These are phyloP conservation scores for Peribatodes rhomboidaria DNA, from an alignment of 2,888 invertebrate genomes.

Conservation along the genomic window DNA sequence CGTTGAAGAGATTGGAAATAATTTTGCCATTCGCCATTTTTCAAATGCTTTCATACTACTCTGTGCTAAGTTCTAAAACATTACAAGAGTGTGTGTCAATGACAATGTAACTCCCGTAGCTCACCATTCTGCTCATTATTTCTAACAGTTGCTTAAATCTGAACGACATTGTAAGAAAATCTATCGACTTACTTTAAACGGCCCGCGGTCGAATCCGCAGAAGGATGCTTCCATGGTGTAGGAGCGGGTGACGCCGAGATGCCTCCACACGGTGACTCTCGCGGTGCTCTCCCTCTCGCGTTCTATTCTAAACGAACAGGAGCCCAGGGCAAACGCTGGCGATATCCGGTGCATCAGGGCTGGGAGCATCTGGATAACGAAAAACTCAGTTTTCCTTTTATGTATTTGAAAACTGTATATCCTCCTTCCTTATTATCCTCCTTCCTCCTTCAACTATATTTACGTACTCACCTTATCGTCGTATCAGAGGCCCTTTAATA, in stretches of 20 bases:
- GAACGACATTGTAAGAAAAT: neutral
- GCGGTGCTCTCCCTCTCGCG: constrained; percentile 93
- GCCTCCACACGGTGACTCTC: constrained; percentile 94
- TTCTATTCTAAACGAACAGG: constrained; percentile 92
- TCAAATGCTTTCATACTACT: neutral
- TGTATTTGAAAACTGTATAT: no score
- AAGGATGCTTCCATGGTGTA: constrained; percentile 96
- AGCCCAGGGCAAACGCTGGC: constrained; percentile 90
- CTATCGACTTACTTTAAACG: constrained; percentile 85
- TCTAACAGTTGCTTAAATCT: neutral
- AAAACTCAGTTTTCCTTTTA: neutral
- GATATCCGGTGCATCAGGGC: constrained; percentile 90
- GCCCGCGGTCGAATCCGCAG: constrained; percentile 93
- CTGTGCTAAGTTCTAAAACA: neutral
- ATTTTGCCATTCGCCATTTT: neutral
- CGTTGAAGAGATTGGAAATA: neutral
- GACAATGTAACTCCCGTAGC: neutral
- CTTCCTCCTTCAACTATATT: no score
- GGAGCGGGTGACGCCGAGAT: constrained; percentile 90
- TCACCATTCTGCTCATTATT: neutral
- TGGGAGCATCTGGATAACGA: constrained; percentile 87
- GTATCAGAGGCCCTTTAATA: no score
- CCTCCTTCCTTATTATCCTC: no score
- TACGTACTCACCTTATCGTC: no score
- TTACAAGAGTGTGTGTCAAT: neutral